Percentiles rank a stretch among this genome's conserved stretches.
phyloP scores from a whole-genome alignment of 1,140 invertebrate genomes.

The Teleopsis dalmanni region DNA sequence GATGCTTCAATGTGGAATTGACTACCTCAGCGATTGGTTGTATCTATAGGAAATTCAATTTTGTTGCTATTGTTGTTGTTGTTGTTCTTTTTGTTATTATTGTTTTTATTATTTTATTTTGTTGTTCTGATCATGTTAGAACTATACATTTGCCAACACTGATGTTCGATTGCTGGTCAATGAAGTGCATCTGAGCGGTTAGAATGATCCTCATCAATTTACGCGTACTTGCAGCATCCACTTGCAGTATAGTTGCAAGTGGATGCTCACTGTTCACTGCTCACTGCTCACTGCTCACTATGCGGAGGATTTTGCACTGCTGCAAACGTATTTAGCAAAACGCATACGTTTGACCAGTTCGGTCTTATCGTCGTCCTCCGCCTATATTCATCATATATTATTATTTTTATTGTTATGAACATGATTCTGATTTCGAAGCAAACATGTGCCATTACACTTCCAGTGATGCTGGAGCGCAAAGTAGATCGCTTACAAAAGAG shows the following conservation, averaged over 20 bases:
- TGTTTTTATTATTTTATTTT: background rate
- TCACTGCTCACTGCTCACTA: no score
- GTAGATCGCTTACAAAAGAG: no score
- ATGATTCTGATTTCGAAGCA: constrained; percentile 17
- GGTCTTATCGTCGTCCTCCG: constrained; percentile 10
- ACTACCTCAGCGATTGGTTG: constrained; percentile 1
- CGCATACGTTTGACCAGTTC: background rate
- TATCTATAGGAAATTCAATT: no score
- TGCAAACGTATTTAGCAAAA: background rate
- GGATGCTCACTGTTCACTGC: background rate
- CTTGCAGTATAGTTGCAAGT: background rate
- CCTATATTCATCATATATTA: constrained; percentile 18
- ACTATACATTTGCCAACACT: no score
- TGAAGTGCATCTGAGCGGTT: constrained; percentile 8
- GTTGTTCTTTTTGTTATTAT: no score
- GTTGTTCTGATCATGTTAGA: background rate
- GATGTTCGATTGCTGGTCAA: no score
- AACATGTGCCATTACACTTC: constrained; percentile 16
- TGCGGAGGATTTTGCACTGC: background rate
- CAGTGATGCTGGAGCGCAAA: no score
- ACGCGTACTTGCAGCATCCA: background rate
- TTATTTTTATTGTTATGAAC: constrained; percentile 18
- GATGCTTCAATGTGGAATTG: background rate
- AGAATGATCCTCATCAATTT: background rate
- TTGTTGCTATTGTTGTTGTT: no score